A percentile compares a stretch with the other conserved stretches of the same genome.
phyloP scores from a whole-genome alignment of 1,140 invertebrate species.

The Protaetia brevitarsis region DNA sequence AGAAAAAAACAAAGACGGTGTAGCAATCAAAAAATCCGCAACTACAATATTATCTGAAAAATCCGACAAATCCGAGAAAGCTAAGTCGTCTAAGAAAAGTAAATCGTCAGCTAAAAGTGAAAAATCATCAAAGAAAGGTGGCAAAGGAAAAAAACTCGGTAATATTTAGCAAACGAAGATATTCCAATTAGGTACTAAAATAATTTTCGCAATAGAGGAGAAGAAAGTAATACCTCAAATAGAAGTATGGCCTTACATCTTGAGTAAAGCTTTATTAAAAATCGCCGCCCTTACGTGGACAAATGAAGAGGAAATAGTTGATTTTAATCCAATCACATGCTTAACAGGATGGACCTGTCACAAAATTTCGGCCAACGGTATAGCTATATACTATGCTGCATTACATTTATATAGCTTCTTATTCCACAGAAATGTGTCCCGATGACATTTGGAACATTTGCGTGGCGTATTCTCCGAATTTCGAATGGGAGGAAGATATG shows the following conservation, averaged over 20 bases:
- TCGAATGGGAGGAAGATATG: conserved; percentile 27
- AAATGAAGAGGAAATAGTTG: conserved; percentile 32
- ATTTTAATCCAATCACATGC: conserved; percentile 40
- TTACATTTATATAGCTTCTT: background rate
- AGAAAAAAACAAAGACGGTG: background rate
- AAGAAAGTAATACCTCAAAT: background rate
- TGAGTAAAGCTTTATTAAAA: conserved; percentile 45
- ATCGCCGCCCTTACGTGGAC: conserved; percentile 37
- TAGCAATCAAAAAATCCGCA: background rate
- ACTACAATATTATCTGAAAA: too few relatives aligned
- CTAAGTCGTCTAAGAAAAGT: background rate
- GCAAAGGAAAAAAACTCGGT: background rate
- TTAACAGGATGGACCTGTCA: conserved; percentile 44
- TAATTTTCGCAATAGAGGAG: background rate
- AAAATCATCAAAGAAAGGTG: conserved; percentile 20
- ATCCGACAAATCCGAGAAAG: background rate
- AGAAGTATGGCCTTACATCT: conserved; percentile 42
- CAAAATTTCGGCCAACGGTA: conserved; percentile 36
- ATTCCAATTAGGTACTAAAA: too few relatives aligned
- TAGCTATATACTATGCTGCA: background rate
- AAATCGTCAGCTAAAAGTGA: background rate
- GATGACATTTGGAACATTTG: conserved; percentile 41
- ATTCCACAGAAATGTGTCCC: conserved; percentile 27
- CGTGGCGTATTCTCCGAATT: conserved; percentile 30
- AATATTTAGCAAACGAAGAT: background rate